Conservation (phyloP, 2,113 vertebrate species). For the Eulemur rufifrons region DNA sequence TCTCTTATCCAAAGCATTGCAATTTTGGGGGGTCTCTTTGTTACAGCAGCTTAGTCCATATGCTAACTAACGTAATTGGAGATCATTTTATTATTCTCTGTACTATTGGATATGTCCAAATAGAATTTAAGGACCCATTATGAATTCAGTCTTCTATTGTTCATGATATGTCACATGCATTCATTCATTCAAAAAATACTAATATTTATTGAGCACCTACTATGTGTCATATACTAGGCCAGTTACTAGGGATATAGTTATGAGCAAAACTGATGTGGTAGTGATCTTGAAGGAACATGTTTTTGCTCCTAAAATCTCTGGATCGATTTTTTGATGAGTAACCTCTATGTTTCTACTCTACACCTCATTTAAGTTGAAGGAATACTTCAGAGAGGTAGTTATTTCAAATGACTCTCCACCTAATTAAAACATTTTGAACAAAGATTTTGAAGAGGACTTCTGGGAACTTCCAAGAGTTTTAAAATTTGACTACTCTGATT, state of each 20-base stretch:
- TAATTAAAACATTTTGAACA: conserved; percentile 24
- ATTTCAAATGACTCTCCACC: conserved; percentile 8
- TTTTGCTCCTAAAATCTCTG: background rate
- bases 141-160: background rate
- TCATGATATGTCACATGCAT: background rate
- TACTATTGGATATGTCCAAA: background rate
- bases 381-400: background rate
- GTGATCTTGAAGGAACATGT: background rate
- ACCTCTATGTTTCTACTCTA: background rate
- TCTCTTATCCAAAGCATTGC: background rate
- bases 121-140: background rate
- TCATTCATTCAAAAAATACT: background rate
- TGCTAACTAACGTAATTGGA: background rate
- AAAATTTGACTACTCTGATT: background rate
- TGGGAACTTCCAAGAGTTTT: background rate
- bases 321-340: background rate
- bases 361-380: background rate
- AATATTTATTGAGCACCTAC: background rate
- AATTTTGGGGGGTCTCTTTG: background rate
- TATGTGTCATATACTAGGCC: background rate
- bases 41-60: background rate
- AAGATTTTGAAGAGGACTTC: conserved; percentile 28
- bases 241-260: background rate
- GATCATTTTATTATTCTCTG: background rate
- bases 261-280: background rate